Evolutionary conservation across 2,888 invertebrate genomes (phyloP).

Genomic region (Diarsia dahlii): DNA sequence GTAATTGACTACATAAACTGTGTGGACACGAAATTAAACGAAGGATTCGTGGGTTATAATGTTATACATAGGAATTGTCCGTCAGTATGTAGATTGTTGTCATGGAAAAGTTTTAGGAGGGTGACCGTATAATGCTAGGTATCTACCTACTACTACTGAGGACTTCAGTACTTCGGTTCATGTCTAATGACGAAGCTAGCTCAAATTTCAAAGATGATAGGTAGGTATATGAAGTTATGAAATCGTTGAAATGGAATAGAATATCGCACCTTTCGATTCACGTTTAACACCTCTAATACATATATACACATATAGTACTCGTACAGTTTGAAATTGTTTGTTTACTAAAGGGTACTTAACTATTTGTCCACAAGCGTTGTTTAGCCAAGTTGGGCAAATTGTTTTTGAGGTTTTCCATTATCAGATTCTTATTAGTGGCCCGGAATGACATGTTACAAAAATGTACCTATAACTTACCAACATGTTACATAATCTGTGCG

Average conservation of each 20-base stretch:
- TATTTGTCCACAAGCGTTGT: background rate
- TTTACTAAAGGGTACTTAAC: background rate
- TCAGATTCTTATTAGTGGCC: background rate
- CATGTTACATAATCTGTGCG: no score
- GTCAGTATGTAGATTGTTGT: constrained; percentile 1
- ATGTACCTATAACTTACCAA: no score
- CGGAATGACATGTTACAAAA: no score
- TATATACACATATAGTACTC: no score
- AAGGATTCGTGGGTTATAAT: constrained; percentile 24
- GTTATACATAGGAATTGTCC: background rate
- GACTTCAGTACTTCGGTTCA: background rate
- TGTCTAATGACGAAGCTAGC: background rate
- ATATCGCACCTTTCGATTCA: no score
- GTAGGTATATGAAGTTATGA: background rate
- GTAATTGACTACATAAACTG: constrained; percentile 41
- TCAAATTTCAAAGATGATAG: background rate
- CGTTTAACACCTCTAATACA: no score
- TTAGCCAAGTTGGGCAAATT: background rate
- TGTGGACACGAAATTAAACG: constrained; percentile 29
- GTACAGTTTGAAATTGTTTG: background rate
- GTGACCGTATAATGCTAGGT: background rate
- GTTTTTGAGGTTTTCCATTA: background rate
- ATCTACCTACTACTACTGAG: background rate
- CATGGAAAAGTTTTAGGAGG: constrained; percentile 17
- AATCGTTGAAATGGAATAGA: background rate